These are phyloP conservation scores for Opisthograptis luteolata DNA, from an alignment of 2,888 invertebrate genomes.

Conservation along the genomic window DNA sequence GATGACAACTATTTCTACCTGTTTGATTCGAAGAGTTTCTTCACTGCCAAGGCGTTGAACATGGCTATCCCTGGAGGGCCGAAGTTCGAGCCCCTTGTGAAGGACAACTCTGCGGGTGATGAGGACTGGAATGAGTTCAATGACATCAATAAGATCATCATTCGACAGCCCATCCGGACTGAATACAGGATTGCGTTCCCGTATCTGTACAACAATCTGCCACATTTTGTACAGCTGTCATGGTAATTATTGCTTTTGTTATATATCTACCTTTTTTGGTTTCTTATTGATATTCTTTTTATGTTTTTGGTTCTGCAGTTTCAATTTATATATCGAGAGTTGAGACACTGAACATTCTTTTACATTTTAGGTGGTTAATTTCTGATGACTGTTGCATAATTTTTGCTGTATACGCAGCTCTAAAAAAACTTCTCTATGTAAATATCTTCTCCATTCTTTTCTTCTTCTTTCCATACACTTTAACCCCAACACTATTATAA, in stretches of 20 bases:
- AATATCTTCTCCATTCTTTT: too few species aligned
- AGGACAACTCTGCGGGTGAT: conserved; percentile 98
- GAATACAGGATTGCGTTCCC: conserved; percentile 99
- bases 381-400: too few species aligned
- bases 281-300: neutral
- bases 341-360: too few species aligned
- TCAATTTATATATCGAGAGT: too few species aligned
- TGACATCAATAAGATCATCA: conserved; percentile 99
- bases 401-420: too few species aligned
- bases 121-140: conserved; percentile 99
- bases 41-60: conserved; percentile 99
- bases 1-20: conserved; percentile 99
- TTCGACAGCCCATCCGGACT: conserved; percentile 98
- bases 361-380: too few species aligned
- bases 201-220: conserved; percentile 99
- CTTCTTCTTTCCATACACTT: too few species aligned
- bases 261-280: neutral
- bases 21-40: conserved; percentile 99
- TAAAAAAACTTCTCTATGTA: too few species aligned
- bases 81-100: conserved; percentile 99
- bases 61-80: conserved; percentile 99
- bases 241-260: too few species aligned
- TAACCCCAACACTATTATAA: too few species aligned
- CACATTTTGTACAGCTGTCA: conserved; percentile 98
- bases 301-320: neutral